Percentiles rank a stretch among this genome's conserved stretches.
Evolutionary conservation across 2,888 invertebrate genomes (phyloP).

Genomic region (Ochropleura plecta): DNA sequence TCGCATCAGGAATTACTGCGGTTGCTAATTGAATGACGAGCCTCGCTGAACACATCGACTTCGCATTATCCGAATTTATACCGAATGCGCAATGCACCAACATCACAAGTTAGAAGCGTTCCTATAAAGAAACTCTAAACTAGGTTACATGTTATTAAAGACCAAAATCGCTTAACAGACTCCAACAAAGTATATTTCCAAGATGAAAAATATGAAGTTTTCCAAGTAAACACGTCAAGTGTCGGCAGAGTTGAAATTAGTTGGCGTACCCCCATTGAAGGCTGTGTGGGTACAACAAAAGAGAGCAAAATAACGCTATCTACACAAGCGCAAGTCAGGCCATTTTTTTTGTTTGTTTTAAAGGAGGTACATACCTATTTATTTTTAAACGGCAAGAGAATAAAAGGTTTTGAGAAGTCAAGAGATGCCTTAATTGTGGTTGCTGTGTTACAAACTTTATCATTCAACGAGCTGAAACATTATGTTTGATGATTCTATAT

Average conservation of each 20-base stretch:
- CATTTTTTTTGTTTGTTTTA: slow-evolving; percentile 29
- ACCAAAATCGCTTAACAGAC: slow-evolving; percentile 50
- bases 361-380: not conserved
- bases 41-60: not conserved
- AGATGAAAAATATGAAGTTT: slow-evolving; percentile 69
- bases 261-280: slow-evolving; percentile 63
- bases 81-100: slow-evolving; percentile 47
- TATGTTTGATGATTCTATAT: not conserved
- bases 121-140: slow-evolving; percentile 31
- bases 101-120: slow-evolving; percentile 10
- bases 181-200: slow-evolving; percentile 47
- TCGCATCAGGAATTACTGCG: slow-evolving; percentile 17
- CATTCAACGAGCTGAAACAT: not conserved
- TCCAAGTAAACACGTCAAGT: slow-evolving; percentile 68
- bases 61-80: slow-evolving; percentile 25
- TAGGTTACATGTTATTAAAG: slow-evolving; percentile 48
- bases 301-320: slow-evolving; percentile 61
- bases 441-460: not conserved
- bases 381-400: slow-evolving; percentile 23
- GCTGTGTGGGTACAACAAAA: slow-evolving; percentile 55
- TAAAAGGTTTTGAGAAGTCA: not conserved
- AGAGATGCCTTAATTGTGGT: not conserved
- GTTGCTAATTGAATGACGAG: slow-evolving; percentile 29
- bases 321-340: slow-evolving; percentile 44
- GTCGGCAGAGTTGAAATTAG: slow-evolving; percentile 68